Base-by-base conservation (phyloP, 2,113 vertebrate genomes). In the Scomber japonicus region DNA sequence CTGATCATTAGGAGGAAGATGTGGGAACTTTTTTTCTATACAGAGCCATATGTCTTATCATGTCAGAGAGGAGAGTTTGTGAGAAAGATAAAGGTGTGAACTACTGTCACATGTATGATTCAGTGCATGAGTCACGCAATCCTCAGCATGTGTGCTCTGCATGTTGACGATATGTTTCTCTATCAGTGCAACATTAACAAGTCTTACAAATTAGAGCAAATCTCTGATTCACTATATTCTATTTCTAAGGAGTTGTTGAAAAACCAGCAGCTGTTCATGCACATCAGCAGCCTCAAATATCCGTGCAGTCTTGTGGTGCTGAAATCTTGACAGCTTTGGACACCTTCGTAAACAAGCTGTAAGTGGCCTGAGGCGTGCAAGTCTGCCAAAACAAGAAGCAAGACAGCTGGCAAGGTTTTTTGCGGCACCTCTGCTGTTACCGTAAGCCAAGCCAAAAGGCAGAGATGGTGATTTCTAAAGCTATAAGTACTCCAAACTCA, bases 401-500 rank as follows among this genome's bases (percentile, higher is more conserved):
- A 27, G 82, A 84, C 89, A 91, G 90, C 87, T 89, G 90, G 88
- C 70, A 65, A 88, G 74, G 72, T 80, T 67, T 80, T 67, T 61
- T 80, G 65, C 27, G 8, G 71, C 79, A 77, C 75, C 73, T 84
- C 78, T 59, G 75, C 66, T 88, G 81, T 75, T 81, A 74, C 65
- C 11, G 62, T 54, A 45, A 78, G 79, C 61, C 76, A 71, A 40
- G 74, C 78, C 84, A 83, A 84, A 66, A 81, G 81, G 84, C 70
- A 84, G 62, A 62, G 50, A 46, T 12, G 15, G 60, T 17, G 75
- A 66, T 50, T 77, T 76, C 53, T 70, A 44, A 60, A 75, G 68
- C 45, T 67, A 69, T 73, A 48, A 72, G 24, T 17, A 56, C 63
- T 76, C 46, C 51, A 56, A 55, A 70, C 13, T 13, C 60, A 31